These are phyloP conservation scores for Hypothenemus hampei DNA, from an alignment of 1,140 invertebrate genomes.

Conservation along the genomic window DNA sequence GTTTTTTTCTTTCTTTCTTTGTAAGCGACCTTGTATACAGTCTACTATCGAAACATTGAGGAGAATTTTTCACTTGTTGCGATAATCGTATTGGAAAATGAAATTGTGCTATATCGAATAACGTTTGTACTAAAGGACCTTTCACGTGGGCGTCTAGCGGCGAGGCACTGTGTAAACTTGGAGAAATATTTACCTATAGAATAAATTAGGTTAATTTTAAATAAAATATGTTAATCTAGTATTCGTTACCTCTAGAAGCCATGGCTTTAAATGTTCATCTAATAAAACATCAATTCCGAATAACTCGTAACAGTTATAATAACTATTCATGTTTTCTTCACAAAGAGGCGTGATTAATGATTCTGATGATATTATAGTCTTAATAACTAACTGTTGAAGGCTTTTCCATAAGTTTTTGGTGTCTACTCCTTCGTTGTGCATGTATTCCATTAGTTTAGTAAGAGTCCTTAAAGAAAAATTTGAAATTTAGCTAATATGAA, in stretches of 20 bases:
- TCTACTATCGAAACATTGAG: constrained; percentile 59
- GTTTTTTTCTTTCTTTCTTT: constrained; percentile 60
- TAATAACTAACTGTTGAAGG: constrained; percentile 72
- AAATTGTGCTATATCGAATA: constrained; percentile 90
- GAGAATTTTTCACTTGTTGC: constrained; percentile 48
- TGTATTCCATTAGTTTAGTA: constrained; percentile 53
- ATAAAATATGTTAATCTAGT: neutral
- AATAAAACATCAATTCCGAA: constrained; percentile 80
- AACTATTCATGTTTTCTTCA: constrained; percentile 63
- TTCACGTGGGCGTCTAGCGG: constrained; percentile 91
- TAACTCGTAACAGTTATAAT: constrained; percentile 67
- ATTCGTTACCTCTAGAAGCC: constrained; percentile 85
- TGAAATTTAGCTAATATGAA: no score
- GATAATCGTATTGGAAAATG: constrained; percentile 57
- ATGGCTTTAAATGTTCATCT: constrained; percentile 83
- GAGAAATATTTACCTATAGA: constrained; percentile 66
- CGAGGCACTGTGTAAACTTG: constrained; percentile 87
- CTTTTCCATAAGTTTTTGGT: constrained; percentile 73
- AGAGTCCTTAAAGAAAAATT: constrained; percentile 50
- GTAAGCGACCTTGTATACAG: constrained; percentile 62
- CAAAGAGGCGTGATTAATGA: constrained; percentile 65
- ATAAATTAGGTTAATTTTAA: neutral
- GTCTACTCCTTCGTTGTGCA: constrained; percentile 64
- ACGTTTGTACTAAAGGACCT: constrained; percentile 79
- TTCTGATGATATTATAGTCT: constrained; percentile 78